Evolutionary conservation across 2,888 invertebrate genomes (phyloP).

Genomic region (Pseudococcus longispinus): DNA sequence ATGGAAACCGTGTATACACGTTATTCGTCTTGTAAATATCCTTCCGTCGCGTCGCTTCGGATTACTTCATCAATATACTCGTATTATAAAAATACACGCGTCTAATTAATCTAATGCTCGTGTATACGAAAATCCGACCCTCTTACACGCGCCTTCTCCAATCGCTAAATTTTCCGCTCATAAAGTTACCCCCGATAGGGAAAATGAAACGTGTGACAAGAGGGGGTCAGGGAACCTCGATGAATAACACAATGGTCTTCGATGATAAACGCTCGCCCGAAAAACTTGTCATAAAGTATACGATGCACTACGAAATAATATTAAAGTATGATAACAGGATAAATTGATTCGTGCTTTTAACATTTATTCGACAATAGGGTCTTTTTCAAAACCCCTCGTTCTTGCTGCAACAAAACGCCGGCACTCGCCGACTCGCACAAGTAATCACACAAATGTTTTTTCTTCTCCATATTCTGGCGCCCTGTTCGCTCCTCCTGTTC

Average conservation of each 20-base stretch:
- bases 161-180: neutral
- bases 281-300: conserved; percentile 41
- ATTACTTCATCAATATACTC: neutral
- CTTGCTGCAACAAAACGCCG: neutral
- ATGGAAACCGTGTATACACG: neutral
- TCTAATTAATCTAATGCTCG: conserved; percentile 23
- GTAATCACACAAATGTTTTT: conserved; percentile 40
- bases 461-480: neutral
- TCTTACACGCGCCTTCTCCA: neutral
- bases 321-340: conserved; percentile 45
- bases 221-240: neutral
- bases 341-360: conserved; percentile 42
- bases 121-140: neutral
- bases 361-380: conserved; percentile 43
- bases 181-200: neutral
- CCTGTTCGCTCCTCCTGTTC: neutral
- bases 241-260: neutral
- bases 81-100: neutral
- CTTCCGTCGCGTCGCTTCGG: neutral
- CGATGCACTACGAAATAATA: conserved; percentile 30
- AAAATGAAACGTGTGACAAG: neutral
- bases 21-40: conserved; percentile 10
- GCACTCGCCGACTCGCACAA: neutral
- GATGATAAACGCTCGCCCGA: conserved; percentile 21
- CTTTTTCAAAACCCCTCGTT: conserved; percentile 16